Conservation (phyloP, 2,113 vertebrate species). For the Sigmodon hispidus region DNA sequence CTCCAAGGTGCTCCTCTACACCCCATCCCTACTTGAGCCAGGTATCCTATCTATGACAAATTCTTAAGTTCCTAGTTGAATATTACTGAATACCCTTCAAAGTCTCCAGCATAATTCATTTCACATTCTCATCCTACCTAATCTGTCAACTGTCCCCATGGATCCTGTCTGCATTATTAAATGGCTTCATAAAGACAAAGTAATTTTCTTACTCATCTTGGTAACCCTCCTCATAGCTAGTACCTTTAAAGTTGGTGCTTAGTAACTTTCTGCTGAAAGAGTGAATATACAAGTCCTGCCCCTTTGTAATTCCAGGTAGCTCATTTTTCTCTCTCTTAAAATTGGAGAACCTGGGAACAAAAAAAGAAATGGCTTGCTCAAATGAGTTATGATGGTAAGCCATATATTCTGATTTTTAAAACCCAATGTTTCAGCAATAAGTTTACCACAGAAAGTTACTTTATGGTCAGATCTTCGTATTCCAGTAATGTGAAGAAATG, state of each 20-base stretch:
- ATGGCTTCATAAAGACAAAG: neutral
- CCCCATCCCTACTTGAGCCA: neutral
- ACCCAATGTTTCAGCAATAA: neutral
- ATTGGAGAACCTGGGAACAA: conserved; percentile 44
- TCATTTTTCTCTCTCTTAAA: conserved; percentile 39
- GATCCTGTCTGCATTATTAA: neutral
- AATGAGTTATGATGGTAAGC: neutral
- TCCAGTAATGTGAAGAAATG: conserved; percentile 20
- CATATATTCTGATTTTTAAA: neutral
- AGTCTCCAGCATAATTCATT: neutral
- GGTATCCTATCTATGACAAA: neutral
- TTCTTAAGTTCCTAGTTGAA: conserved; percentile 7
- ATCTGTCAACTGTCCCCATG: neutral
- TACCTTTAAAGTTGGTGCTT: conserved; percentile 12
- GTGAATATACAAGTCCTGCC: conserved; percentile 11
- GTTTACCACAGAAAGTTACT: neutral
- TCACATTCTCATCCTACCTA: neutral
- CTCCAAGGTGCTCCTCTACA: neutral
- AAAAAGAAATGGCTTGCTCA: neutral
- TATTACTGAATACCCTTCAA: neutral
- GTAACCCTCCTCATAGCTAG: neutral
- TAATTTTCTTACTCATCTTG: neutral
- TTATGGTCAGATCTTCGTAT: neutral
- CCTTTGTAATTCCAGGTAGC: conserved; percentile 39
- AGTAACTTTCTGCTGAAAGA: conserved; percentile 37